Evolutionary conservation across 2,113 vertebrate genomes (phyloP).

Genomic region (Synodontis membranacea): DNA sequence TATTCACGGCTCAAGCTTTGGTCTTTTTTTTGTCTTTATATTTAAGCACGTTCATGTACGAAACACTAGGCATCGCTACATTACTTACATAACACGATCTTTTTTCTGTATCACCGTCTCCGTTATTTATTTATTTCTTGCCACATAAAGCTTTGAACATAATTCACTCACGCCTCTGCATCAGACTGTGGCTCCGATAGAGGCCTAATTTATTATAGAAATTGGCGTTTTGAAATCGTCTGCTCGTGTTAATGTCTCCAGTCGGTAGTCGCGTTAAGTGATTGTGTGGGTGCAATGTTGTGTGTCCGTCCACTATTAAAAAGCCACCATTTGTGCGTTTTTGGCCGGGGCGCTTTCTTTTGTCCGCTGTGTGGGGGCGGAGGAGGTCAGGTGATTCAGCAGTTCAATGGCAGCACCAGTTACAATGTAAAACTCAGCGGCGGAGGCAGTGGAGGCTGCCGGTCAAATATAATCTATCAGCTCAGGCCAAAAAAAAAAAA

Average conservation of each 20-base stretch:
- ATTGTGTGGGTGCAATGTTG: constrained; percentile 15
- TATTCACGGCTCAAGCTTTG: constrained; percentile 17
- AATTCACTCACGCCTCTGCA: not conserved
- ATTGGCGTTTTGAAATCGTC: not conserved
- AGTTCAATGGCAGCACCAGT: constrained; percentile 11
- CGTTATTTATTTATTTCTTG: not conserved
- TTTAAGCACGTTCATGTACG: not conserved
- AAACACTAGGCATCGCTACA: not conserved
- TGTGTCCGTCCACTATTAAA: constrained; percentile 22
- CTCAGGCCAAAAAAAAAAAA: constrained; percentile 5
- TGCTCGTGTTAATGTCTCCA: not conserved
- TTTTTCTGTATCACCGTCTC: not conserved
- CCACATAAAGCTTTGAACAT: not conserved
- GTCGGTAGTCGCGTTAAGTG: not conserved
- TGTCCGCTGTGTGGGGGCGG: not conserved
- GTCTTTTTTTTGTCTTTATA: constrained; percentile 4
- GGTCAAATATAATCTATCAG: constrained; percentile 15
- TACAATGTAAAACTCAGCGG: not conserved
- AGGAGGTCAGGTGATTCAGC: not conserved
- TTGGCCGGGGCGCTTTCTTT: constrained; percentile 2
- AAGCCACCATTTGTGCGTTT: constrained; percentile 10
- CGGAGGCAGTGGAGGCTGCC: not conserved
- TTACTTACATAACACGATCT: not conserved
- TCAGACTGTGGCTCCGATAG: not conserved
- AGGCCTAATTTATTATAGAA: not conserved